These are phyloP conservation scores for Parus major DNA, from an alignment of 2,113 vertebrate genomes.

Conservation along the genomic window DNA sequence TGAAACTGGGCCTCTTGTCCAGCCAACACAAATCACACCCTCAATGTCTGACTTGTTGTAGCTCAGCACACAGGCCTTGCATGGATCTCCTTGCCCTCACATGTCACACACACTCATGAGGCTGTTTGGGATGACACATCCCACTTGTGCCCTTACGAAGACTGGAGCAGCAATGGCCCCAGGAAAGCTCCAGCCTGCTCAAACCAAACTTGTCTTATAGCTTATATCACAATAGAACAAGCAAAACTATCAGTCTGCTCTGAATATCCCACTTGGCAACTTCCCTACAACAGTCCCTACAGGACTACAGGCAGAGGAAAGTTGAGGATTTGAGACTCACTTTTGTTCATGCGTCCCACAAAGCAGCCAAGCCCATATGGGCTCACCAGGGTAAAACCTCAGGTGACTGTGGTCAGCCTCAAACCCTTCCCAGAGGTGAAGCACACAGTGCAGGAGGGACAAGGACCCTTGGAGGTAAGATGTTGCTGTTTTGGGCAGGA, in stretches of 20 bases:
- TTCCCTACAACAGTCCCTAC: neutral
- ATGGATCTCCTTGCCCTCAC: neutral
- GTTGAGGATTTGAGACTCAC: neutral
- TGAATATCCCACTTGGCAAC: neutral
- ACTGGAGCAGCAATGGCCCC: fast-evolving
- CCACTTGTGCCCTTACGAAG: neutral
- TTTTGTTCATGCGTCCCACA: neutral
- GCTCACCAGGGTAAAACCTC: neutral
- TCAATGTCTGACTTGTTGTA: neutral
- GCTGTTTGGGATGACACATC: fast-evolving
- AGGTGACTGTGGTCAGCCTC: neutral
- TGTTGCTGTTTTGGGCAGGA: neutral
- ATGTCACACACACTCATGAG: fast-evolving
- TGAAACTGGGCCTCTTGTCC: neutral
- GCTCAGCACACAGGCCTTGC: neutral
- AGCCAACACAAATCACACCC: neutral
- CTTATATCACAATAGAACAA: neutral
- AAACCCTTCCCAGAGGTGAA: neutral
- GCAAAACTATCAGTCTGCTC: neutral
- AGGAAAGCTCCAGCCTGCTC: neutral
- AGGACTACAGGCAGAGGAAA: neutral
- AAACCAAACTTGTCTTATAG: neutral
- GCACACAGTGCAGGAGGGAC: neutral
- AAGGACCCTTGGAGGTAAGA: neutral
- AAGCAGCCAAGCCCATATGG: fast-evolving